phyloP scores from a whole-genome alignment of 2,113 vertebrate genomes.

The Meriones unguiculatus region DNA sequence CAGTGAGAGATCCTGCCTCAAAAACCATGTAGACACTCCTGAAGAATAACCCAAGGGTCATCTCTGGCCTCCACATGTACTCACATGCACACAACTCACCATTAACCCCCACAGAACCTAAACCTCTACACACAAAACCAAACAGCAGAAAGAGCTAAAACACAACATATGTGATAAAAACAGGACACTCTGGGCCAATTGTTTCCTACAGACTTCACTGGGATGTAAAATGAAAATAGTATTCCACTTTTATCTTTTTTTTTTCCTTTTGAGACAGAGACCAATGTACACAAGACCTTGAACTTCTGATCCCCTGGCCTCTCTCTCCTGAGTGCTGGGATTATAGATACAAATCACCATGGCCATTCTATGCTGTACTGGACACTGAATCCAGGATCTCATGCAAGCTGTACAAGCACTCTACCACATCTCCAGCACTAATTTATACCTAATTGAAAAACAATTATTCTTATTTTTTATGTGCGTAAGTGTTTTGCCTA shows the following conservation, averaged over 20 bases:
- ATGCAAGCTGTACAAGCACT: background rate
- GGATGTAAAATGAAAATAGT: background rate
- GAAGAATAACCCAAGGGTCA: background rate
- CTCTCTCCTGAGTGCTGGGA: background rate
- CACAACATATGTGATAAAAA: background rate
- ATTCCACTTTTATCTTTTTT: background rate
- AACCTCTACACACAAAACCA: background rate
- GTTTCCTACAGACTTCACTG: background rate
- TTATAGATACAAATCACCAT: no score
- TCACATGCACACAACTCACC: no score
- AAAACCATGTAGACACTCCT: background rate
- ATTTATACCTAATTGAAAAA: background rate
- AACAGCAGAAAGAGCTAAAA: constrained; percentile 1
- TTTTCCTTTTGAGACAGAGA: background rate
- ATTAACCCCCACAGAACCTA: background rate
- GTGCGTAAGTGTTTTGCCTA: background rate
- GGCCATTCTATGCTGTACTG: background rate
- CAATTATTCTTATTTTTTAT: background rate
- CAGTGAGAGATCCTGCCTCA: background rate
- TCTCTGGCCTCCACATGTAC: background rate
- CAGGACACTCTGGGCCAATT: background rate
- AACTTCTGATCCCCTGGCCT: background rate
- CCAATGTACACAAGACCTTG: background rate
- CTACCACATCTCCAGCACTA: background rate
- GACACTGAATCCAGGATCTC: background rate